Evolutionary conservation across 92 coral and sea anemone species (phyloP).

Genomic region (Palythoa grandiflora): DNA sequence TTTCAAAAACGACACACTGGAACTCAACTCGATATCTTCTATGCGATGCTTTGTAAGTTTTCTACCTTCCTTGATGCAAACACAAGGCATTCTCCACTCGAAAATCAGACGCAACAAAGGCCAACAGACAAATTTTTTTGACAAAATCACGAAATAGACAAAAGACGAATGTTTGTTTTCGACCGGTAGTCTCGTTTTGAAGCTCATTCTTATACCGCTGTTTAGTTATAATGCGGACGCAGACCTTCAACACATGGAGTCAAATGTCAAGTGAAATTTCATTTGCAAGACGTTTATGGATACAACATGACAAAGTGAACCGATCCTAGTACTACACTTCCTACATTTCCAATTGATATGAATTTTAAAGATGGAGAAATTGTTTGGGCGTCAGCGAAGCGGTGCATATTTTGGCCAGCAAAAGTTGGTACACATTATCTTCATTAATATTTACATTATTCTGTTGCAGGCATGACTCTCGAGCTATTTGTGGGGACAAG

Average conservation of each 20-base stretch:
- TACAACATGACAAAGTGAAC: background rate
- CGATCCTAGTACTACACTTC: background rate
- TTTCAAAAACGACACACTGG: slow-evolving; percentile 79
- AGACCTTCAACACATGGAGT: background rate
- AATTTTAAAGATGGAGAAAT: slow-evolving; percentile 38
- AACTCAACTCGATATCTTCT: slow-evolving; percentile 81
- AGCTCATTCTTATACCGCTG: slow-evolving; percentile 19
- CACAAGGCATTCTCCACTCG: slow-evolving; percentile 76
- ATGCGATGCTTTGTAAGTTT: slow-evolving; percentile 78
- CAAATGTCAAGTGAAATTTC: background rate
- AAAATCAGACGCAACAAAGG: background rate
- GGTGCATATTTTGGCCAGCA: slow-evolving; percentile 91
- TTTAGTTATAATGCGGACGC: background rate
- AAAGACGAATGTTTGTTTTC: background rate
- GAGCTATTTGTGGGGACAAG: too few species aligned
- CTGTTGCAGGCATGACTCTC: too few species aligned
- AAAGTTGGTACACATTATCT: slow-evolving; percentile 53
- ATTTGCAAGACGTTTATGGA: background rate
- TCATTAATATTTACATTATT: background rate
- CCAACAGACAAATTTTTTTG: too few species aligned
- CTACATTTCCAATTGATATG: slow-evolving; percentile 26
- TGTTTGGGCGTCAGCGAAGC: slow-evolving; percentile 79
- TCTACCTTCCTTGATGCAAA: slow-evolving; percentile 84
- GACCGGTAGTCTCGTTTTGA: slow-evolving; percentile 25
- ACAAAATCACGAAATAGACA: too few species aligned